Base-by-base conservation (phyloP, 2,113 vertebrate species). In the Brachyhypopomus occidentalis region DNA sequence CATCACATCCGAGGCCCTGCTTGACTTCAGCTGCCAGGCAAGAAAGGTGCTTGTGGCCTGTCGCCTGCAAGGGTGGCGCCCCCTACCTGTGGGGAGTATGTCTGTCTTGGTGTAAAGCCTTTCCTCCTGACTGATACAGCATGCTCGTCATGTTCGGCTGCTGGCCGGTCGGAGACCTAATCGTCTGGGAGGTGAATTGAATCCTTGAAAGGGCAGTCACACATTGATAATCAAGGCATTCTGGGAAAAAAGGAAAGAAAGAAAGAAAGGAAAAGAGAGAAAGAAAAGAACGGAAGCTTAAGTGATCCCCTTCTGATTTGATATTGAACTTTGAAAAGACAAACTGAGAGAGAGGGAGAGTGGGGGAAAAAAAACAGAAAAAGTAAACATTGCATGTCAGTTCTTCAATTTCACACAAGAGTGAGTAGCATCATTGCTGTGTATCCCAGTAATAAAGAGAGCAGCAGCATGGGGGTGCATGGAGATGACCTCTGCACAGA, bases 391-490 rank as follows among this genome's bases (percentile, higher is more conserved):
- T 85, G 85, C 85, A 83, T 90, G 91, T 91, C 89, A 88, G 84
- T 92, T 92, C 90, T 93, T 93, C 92, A 93, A 94, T 94, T 94
- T 93, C 92, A 93, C 62, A 89, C 89, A 83, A 89, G 89, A 79
- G 77, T 84, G 89, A 84, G 76, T 89, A 87, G 91, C 90, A 92
- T 93, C 89, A 92, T 92, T 87, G 90, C 88, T 52, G 80, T 87
- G 84, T 88, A 90, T 91, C 87, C 87, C 78, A 82, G 83, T 92
- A 91, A 92, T 91, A 93, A 90, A 91, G 86, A 89, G 88, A 72
- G 77, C 79, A 84, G 87, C 85, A 90, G 88, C 71, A 76, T 82
- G 84, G 87, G 78, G 23, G 85, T 88, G 91, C 91, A 93, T 92
- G 86, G 87, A 88, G 91, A 93, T 94, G 86, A 89, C 87, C 77